A percentile compares a stretch with the other conserved stretches of the same genome.
These are phyloP conservation scores for Hypocryptadius cinnamomeus DNA, from an alignment of 2,113 vertebrate species.

Conservation along the genomic window DNA sequence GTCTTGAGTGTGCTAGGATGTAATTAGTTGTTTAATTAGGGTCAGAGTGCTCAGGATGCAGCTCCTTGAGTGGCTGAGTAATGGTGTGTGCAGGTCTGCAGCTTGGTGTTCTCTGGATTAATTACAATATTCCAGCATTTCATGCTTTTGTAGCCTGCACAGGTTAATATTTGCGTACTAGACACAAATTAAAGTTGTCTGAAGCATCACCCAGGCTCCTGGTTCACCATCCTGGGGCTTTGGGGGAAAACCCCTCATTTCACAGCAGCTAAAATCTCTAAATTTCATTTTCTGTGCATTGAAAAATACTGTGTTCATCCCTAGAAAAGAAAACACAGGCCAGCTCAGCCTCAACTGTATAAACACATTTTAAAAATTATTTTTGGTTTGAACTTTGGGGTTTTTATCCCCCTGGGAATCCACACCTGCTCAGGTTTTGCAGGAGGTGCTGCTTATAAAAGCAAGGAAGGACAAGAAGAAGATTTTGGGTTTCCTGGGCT, in stretches of 20 bases:
- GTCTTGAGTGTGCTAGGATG: background rate
- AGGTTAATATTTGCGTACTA: background rate
- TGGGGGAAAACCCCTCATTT: background rate
- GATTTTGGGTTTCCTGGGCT: background rate
- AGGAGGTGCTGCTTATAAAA: background rate
- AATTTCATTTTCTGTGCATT: background rate
- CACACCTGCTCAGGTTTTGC: background rate
- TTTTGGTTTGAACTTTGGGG: background rate
- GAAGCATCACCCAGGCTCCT: background rate
- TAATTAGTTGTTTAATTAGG: slow-evolving; percentile 54
- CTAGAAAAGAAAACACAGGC: rapidly evolving
- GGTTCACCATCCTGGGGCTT: background rate
- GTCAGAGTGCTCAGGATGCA: slow-evolving; percentile 16
- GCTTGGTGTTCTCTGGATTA: slow-evolving; percentile 25
- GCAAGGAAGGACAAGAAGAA: rapidly evolving
- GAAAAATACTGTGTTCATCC: background rate
- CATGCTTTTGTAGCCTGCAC: background rate
- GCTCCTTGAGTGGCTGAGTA: slow-evolving; percentile 1
- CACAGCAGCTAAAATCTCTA: background rate
- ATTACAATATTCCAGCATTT: slow-evolving; percentile 8
- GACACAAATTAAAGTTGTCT: background rate
- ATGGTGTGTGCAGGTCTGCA: slow-evolving; percentile 18
- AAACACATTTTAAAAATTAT: background rate
- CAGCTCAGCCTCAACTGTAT: background rate
- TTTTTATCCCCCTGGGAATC: background rate